These are phyloP conservation scores for Macrosteles quadrilineatus DNA, from an alignment of 1,140 invertebrate species.

Conservation along the genomic window DNA sequence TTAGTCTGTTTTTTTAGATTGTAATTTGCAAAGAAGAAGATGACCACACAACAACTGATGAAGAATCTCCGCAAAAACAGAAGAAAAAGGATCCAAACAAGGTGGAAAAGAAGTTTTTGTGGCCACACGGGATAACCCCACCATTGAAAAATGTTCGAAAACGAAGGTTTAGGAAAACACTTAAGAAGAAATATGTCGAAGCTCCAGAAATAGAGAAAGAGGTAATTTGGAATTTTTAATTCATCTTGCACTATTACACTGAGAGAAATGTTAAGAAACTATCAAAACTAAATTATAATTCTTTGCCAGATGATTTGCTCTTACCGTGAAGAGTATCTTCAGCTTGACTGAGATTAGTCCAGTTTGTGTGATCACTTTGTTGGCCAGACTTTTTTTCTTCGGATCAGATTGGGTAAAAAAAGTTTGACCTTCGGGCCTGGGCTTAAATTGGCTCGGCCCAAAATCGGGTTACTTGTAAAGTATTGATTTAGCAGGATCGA, in stretches of 20 bases:
- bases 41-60: constrained; percentile 72
- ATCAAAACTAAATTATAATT: background rate
- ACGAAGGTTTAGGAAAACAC: constrained; percentile 89
- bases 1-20: constrained; percentile 61
- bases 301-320: background rate
- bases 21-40: constrained; percentile 84
- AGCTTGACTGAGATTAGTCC: no score
- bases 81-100: constrained; percentile 90
- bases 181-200: constrained; percentile 96
- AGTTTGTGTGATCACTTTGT: no score
- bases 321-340: no score
- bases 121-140: constrained; percentile 91
- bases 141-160: constrained; percentile 94
- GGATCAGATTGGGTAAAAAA: no score
- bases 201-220: constrained; percentile 98
- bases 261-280: background rate
- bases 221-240: constrained; percentile 50
- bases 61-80: constrained; percentile 79
- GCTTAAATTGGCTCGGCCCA: no score
- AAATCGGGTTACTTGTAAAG: no score
- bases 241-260: no score
- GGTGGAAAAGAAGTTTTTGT: constrained; percentile 93
- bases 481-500: no score
- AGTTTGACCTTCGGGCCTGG: no score
- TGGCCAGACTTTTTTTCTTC: no score